Evolutionary conservation across 2,888 invertebrate species (phyloP).

Genomic region (Linnaemya tessellans): DNA sequence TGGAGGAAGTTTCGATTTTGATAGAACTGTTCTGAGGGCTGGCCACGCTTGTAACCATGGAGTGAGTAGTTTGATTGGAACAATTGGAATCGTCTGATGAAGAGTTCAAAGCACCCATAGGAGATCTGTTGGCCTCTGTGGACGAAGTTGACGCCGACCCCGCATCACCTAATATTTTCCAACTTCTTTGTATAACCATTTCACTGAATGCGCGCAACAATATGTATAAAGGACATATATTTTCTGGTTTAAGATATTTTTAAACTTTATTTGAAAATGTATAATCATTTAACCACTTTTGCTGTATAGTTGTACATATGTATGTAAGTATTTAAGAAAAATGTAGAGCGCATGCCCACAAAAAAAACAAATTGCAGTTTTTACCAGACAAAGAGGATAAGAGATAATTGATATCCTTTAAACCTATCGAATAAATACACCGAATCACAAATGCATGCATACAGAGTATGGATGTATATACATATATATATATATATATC

Average conservation of each 20-base stretch:
- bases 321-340: not conserved
- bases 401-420: not conserved
- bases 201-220: slow-evolving; percentile 16
- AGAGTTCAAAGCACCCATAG: slow-evolving; percentile 77
- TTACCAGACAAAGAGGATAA: not conserved
- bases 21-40: slow-evolving; percentile 66
- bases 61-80: slow-evolving; percentile 82
- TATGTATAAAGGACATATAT: slow-evolving; percentile 9
- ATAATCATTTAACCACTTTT: not conserved
- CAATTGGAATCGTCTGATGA: slow-evolving; percentile 83
- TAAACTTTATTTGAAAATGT: not conserved
- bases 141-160: slow-evolving; percentile 76
- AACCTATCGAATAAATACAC: not conserved
- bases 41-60: slow-evolving; percentile 79
- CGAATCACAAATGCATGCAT: not conserved
- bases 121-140: slow-evolving; percentile 77
- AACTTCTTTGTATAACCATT: slow-evolving; percentile 83
- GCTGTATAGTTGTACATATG: not conserved
- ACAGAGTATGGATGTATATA: too few species aligned
- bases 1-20: slow-evolving; percentile 54
- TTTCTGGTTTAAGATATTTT: not conserved
- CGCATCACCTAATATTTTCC: slow-evolving; percentile 81
- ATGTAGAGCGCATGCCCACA: slow-evolving; percentile 45
- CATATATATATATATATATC: too few species aligned
- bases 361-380: not conserved